A percentile compares a stretch with the other conserved stretches of the same genome.
Evolutionary conservation across 2,113 vertebrate species (phyloP).

Genomic region (Hymenochirus boettgeri): DNA sequence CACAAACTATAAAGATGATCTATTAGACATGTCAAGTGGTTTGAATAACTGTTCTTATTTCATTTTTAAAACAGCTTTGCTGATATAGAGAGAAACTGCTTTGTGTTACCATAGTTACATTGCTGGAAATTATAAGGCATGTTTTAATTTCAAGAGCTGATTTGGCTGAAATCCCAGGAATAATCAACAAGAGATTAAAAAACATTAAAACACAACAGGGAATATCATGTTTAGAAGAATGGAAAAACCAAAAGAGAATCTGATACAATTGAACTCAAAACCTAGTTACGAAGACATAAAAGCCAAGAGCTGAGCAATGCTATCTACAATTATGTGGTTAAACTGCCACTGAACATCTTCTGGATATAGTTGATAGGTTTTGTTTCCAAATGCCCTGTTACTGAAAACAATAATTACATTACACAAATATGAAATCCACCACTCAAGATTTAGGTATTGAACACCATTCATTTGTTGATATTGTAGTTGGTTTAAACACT

Average conservation of each 20-base stretch:
- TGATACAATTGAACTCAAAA: conserved; percentile 48
- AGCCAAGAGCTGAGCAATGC: conserved; percentile 7
- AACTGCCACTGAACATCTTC: conserved; percentile 9
- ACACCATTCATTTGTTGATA: too few relatives aligned
- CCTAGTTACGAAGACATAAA: conserved; percentile 35
- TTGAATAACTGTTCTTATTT: too few relatives aligned
- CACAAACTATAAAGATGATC: too few relatives aligned
- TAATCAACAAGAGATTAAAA: conserved; percentile 65
- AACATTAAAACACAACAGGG: conserved; percentile 61
- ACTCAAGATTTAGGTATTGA: neutral
- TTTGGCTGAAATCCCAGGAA: conserved; percentile 62
- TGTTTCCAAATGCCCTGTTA: conserved; percentile 9
- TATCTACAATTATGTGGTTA: conserved; percentile 9
- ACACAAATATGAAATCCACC: neutral
- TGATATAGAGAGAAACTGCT: conserved; percentile 11
- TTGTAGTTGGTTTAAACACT: too few relatives aligned
- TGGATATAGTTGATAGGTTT: conserved; percentile 14
- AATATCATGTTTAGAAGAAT: conserved; percentile 38
- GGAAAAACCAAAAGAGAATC: conserved; percentile 48
- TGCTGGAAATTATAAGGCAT: conserved; percentile 30
- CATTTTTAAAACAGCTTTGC: neutral
- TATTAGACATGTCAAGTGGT: too few relatives aligned
- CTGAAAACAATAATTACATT: conserved; percentile 10
- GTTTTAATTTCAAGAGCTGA: conserved; percentile 63
- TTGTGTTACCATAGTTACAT: conserved; percentile 61